A percentile compares a stretch with the other conserved stretches of the same genome.
Evolutionary conservation across 2,888 invertebrate species (phyloP).

Genomic region (Perizoma flavofasciatum): DNA sequence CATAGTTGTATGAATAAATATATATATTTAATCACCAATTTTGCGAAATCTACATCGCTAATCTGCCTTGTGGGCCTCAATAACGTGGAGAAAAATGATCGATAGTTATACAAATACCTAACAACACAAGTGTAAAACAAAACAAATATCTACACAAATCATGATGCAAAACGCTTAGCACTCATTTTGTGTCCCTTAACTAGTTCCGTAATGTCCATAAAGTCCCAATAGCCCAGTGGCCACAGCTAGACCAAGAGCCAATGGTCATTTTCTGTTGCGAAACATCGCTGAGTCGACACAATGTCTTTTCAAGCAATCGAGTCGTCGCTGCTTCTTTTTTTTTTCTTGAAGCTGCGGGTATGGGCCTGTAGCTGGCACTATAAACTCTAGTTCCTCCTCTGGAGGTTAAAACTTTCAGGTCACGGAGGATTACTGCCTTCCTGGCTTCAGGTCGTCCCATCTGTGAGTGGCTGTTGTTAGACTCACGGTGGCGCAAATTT

Average conservation of each 20-base stretch:
- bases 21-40: neutral
- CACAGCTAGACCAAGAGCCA: conserved; percentile 7
- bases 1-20: too few species aligned
- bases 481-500: too few species aligned
- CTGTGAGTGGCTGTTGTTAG: too few species aligned
- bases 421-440: too few species aligned
- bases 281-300: neutral
- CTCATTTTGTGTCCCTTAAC: conserved; percentile 6
- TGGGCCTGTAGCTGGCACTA: too few species aligned
- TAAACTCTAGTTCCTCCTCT: too few species aligned
- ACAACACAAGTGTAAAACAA: conserved; percentile 10
- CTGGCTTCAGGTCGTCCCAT: too few species aligned
- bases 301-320: too few species aligned
- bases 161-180: conserved; percentile 27
- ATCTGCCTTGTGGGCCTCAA: neutral
- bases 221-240: conserved; percentile 19
- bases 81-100: conserved; percentile 14
- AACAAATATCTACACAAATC: conserved; percentile 16
- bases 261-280: neutral
- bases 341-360: too few species aligned
- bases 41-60: neutral
- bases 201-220: conserved; percentile 23
- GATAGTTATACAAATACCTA: neutral
- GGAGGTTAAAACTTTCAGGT: too few species aligned
- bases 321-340: too few species aligned